Base-by-base conservation (phyloP, 2,113 vertebrate genomes). In the Uria lomvia region DNA sequence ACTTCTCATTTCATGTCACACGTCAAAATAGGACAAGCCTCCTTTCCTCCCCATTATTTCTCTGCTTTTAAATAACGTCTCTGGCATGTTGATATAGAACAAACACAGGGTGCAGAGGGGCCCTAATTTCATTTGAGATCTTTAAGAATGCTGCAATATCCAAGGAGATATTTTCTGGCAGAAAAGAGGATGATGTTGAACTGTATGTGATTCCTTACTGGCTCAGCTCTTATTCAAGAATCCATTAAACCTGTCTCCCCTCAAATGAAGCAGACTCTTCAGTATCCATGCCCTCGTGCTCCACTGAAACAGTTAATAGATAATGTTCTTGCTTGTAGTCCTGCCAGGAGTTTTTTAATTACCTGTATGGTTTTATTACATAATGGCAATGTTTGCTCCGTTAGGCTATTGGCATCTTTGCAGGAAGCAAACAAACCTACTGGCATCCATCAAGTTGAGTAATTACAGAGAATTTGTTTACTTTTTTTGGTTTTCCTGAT, bases 361-460 rank as follows among this genome's bases (percentile, higher is more conserved):
- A 90, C 90, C 63, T 92, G 88, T 77, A 83, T 75, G 75, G 47
- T 91, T 95, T 96, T 89, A 88, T 96, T 96, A 78, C 90, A 75
- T 65, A 90, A 93, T 22, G 9, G 60, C 63, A 27, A 15, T 75
- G 90, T 92, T 95, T 94, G 88, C 90, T 90, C 86, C 0, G 5
- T 93, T 88, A 60, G 47, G 30, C 76, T 97, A 92, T 97, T 89
- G 95, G 83, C 94, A 91, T 88, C 88, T 92, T 55, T 52, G 60
- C 86, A 96, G 90, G 94, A 88, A 96, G 83, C 83, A 94, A 94
- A 92, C 90, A 90, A 96, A 94, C 75, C 76, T 60, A 27, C 72
- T 92, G 86, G 68, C 94, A 96, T 96, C 95, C 88, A 86, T 97
- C 95, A 93, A 22, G n/a, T 45, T 95, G 96, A 96, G 82, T 84